A percentile compares a stretch with the other conserved stretches of the same genome.
phyloP scores from a whole-genome alignment of 2,888 invertebrate species.

The Erebia ligea region DNA sequence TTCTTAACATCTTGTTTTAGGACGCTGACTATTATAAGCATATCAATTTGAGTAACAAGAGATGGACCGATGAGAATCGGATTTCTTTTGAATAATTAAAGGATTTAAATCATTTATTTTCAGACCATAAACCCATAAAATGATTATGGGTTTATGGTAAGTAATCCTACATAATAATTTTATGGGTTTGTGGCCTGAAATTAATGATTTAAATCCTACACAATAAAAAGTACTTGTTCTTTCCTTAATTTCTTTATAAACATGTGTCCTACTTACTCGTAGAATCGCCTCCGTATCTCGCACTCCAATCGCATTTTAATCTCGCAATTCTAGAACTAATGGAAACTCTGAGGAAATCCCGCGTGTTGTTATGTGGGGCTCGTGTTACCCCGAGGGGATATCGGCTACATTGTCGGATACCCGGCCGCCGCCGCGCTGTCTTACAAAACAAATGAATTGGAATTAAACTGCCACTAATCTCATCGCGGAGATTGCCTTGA shows the following conservation, averaged over 20 bases:
- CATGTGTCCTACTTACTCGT: background rate
- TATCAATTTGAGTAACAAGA: no score
- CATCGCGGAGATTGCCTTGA: slow-evolving; percentile 30
- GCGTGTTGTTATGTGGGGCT: slow-evolving; percentile 30
- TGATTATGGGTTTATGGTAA: no score
- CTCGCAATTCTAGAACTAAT: slow-evolving; percentile 45
- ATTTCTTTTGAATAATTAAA: no score
- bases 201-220: no score
- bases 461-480: slow-evolving; percentile 42
- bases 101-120: no score
- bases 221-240: no score
- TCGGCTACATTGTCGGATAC: background rate
- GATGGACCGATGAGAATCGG: no score
- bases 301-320: slow-evolving; percentile 30
- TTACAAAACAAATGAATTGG: slow-evolving; percentile 45
- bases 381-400: slow-evolving; percentile 26
- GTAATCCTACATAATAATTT: no score
- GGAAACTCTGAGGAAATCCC: slow-evolving; percentile 43
- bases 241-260: background rate
- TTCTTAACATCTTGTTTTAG: no score
- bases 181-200: no score
- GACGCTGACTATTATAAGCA: no score
- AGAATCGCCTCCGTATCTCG: slow-evolving; percentile 4
- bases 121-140: no score
- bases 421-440: slow-evolving; percentile 20